These are phyloP conservation scores for Manis pentadactyla DNA, from an alignment of 2,797 vertebrate species.

Conservation along the genomic window DNA sequence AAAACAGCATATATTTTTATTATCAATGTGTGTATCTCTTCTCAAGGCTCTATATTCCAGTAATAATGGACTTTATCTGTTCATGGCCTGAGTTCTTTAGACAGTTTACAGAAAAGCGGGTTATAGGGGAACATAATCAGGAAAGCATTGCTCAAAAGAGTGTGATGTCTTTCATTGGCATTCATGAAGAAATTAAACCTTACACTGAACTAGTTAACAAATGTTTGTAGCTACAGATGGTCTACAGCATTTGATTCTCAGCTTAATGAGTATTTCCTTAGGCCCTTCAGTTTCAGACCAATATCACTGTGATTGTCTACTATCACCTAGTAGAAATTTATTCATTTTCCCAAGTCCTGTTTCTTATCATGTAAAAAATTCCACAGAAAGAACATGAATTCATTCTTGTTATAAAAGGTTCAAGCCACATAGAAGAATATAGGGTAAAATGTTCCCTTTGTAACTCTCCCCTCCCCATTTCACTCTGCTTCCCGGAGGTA, in stretches of 20 bases:
- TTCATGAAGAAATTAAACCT: not conserved
- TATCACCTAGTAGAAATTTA: slow-evolving; percentile 39
- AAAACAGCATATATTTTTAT: not conserved
- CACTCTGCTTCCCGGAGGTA: not conserved
- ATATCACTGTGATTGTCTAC: slow-evolving; percentile 40
- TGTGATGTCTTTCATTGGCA: not conserved
- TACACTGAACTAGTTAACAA: not conserved
- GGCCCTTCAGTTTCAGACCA: not conserved
- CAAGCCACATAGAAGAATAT: not conserved
- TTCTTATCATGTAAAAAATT: not conserved
- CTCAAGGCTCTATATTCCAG: not conserved
- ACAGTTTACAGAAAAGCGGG: not conserved
- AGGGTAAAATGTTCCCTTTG: not conserved
- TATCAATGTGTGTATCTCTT: not conserved
- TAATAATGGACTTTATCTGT: not conserved
- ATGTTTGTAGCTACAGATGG: not conserved
- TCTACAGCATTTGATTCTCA: not conserved
- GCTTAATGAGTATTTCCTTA: not conserved
- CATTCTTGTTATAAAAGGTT: not conserved
- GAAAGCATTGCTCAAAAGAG: not conserved
- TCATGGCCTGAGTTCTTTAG: not conserved
- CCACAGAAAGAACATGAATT: not conserved
- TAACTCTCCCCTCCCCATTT: not conserved
- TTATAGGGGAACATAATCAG: not conserved
- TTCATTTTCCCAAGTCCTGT: not conserved